Percentiles rank a stretch among this genome's conserved stretches.
Conservation (phyloP, 2,113 vertebrate genomes). For the Psittacula cyanocephala region DNA sequence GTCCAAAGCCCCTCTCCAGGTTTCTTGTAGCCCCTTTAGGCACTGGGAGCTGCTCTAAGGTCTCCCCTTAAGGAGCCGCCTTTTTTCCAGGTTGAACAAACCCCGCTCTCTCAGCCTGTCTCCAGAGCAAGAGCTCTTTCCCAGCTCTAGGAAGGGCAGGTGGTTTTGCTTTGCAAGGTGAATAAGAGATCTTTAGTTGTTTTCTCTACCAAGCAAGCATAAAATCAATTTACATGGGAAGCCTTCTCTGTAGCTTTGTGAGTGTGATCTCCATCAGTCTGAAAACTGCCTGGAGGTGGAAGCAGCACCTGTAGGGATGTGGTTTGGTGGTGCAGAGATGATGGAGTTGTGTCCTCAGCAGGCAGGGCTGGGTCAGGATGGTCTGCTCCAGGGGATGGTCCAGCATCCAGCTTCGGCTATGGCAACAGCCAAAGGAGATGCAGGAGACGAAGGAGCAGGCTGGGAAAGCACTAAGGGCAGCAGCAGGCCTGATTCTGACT, state of each 20-base stretch:
- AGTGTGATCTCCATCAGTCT: fast-evolving
- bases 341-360: background rate
- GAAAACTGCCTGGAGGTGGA: background rate
- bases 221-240: background rate
- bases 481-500: background rate
- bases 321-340: too few relatives aligned
- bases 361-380: background rate
- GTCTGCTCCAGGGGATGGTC: background rate
- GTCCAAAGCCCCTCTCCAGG: background rate
- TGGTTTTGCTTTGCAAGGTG: background rate
- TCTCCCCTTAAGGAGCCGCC: background rate
- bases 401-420: background rate
- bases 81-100: background rate
- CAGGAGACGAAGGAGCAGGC: fast-evolving
- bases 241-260: background rate
- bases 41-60: background rate
- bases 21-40: background rate
- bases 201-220: background rate
- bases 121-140: background rate
- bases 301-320: fast-evolving
- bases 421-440: background rate
- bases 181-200: background rate
- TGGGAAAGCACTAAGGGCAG: background rate
- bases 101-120: background rate
- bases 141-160: background rate